Percentiles rank a stretch among this genome's conserved stretches.
These are phyloP conservation scores for Epizoanthus ramosus DNA, from an alignment of 92 coral and sea anemone genomes.

Conservation along the genomic window DNA sequence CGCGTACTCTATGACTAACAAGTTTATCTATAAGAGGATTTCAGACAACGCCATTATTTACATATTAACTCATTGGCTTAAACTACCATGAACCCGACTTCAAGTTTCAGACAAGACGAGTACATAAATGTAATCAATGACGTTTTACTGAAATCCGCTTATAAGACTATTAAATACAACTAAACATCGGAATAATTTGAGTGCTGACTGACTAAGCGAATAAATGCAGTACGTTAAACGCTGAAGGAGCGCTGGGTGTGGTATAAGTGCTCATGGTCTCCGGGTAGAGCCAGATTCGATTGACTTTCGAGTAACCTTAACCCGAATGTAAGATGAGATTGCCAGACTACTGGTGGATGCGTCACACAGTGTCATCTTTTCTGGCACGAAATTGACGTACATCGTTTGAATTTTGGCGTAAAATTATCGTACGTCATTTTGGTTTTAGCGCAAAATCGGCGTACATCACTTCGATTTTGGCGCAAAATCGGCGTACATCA, in stretches of 20 bases:
- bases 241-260: slow-evolving; percentile 29
- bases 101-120: too few species aligned
- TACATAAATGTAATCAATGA: too few species aligned
- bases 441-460: neutral
- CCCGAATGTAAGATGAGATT: neutral
- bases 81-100: too few species aligned
- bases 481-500: neutral
- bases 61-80: too few species aligned
- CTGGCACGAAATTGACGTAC: neutral
- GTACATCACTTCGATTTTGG: neutral
- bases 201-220: neutral
- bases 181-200: neutral
- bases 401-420: neutral
- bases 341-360: neutral
- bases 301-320: neutral
- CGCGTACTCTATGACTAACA: too few species aligned
- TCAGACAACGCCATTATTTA: too few species aligned
- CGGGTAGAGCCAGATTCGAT: neutral
- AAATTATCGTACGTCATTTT: neutral
- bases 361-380: neutral
- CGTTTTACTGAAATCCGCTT: too few species aligned
- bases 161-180: neutral
- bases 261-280: neutral
- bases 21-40: too few species aligned
- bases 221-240: slow-evolving; percentile 31